These are phyloP conservation scores for Riparia riparia DNA, from an alignment of 2,113 vertebrate genomes.

Conservation along the genomic window DNA sequence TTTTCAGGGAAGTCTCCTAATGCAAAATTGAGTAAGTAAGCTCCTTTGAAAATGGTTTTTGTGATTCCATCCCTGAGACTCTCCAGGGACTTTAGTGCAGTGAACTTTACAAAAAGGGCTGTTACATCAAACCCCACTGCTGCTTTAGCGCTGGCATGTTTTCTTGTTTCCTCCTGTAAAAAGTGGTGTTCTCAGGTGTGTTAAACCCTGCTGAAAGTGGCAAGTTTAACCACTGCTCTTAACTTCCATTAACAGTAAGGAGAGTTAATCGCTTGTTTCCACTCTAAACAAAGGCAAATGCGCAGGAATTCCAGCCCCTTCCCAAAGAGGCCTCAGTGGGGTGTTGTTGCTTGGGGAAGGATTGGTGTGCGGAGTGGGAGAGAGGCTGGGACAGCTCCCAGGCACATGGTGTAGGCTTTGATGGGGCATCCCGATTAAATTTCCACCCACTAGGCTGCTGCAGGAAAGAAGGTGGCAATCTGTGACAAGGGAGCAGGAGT, in stretches of 20 bases:
- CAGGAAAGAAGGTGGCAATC: not conserved
- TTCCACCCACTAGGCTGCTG: not conserved
- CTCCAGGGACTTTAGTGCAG: not conserved
- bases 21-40: not conserved
- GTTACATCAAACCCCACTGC: not conserved
- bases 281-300: conserved; percentile 46
- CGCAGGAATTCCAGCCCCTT: conserved; percentile 20
- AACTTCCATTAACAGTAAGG: conserved; percentile 54
- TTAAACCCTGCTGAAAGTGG: conserved; percentile 28
- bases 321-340: not conserved
- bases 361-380: not conserved
- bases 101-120: not conserved
- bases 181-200: not conserved
- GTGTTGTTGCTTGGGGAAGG: not conserved
- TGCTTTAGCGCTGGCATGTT: not conserved
- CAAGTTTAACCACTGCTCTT: conserved; percentile 19
- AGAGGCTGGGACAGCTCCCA: not conserved
- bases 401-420: not conserved
- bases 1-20: not conserved
- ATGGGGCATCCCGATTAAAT: not conserved
- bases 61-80: not conserved
- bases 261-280: conserved; percentile 52
- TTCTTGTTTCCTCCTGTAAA: not conserved
- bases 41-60: not conserved
- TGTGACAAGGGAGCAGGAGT: not conserved